Evolutionary conservation across 2,797 vertebrate genomes (phyloP).

Genomic region (Meriones psammophilus): DNA sequence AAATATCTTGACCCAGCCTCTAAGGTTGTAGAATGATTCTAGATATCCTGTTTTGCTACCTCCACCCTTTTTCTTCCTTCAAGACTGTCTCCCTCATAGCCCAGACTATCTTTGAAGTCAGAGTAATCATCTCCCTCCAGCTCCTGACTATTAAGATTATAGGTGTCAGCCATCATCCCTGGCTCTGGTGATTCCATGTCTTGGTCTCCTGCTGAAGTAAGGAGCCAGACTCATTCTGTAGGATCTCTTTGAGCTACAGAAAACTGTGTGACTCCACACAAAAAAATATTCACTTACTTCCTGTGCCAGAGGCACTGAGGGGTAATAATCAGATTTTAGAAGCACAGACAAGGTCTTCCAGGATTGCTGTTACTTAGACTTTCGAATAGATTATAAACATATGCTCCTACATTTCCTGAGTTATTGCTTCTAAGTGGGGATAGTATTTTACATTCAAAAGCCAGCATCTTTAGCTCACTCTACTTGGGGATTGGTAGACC

Average conservation of each 20-base stretch:
- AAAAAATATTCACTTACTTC: background rate
- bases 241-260: background rate
- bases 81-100: background rate
- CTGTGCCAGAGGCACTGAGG: background rate
- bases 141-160: background rate
- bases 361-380: background rate
- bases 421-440: background rate
- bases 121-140: no score
- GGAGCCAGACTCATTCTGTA: background rate
- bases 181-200: background rate
- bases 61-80: background rate
- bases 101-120: background rate
- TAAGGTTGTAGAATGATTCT: background rate
- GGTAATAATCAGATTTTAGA: slow-evolving; percentile 16
- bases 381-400: background rate
- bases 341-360: background rate
- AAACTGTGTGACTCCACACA: background rate
- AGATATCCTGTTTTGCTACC: background rate
- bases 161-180: background rate
- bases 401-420: background rate
- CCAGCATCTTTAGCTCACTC: background rate
- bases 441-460: background rate
- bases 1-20: background rate
- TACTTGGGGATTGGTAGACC: background rate
- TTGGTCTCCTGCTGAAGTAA: background rate